phyloP scores from a whole-genome alignment of 2,797 vertebrate species.

The Enteromius treurensis region DNA sequence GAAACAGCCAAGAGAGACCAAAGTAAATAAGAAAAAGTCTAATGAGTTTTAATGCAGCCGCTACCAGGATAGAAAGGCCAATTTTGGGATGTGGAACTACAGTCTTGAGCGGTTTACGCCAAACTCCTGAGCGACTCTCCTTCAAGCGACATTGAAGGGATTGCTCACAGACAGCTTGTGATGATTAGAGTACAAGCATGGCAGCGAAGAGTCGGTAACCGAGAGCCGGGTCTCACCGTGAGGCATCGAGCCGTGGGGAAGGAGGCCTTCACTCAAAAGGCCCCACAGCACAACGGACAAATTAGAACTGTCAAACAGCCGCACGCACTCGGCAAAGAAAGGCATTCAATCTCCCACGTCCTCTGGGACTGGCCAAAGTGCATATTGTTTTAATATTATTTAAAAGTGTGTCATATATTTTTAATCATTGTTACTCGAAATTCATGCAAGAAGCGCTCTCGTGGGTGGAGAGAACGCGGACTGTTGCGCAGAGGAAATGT shows the following conservation, averaged over 20 bases:
- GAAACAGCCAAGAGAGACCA: slow-evolving; percentile 76
- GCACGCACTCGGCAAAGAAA: slow-evolving; percentile 57
- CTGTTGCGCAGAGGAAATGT: slow-evolving; percentile 64
- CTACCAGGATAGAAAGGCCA: slow-evolving; percentile 74
- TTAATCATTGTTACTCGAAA: slow-evolving; percentile 73
- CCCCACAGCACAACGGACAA: slow-evolving; percentile 72
- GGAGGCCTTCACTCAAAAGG: slow-evolving; percentile 46
- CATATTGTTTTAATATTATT: slow-evolving; percentile 79
- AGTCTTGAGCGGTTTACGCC: slow-evolving; percentile 77
- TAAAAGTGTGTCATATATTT: slow-evolving; percentile 76
- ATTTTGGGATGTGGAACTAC: slow-evolving; percentile 77
- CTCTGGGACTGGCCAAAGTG: slow-evolving; percentile 68
- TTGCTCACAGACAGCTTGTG: slow-evolving; percentile 38
- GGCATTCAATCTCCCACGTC: slow-evolving; percentile 63
- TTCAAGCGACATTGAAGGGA: slow-evolving; percentile 82
- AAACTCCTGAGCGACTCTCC: slow-evolving; percentile 78
- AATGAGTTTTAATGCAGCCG: slow-evolving; percentile 78
- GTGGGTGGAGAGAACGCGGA: slow-evolving; percentile 58
- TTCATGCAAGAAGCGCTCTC: slow-evolving; percentile 64
- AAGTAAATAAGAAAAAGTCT: slow-evolving; percentile 80
- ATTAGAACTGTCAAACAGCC: slow-evolving; percentile 73
- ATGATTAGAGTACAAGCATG: slow-evolving; percentile 42
- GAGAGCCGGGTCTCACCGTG: slow-evolving; percentile 7
- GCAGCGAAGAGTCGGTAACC: slow-evolving; percentile 29
- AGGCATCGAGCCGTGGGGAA: slow-evolving; percentile 46